Evolutionary conservation across 2,888 invertebrate genomes (phyloP), one percentile per base, ranked within the genome.

Genomic region (Blomia tropicalis): DNA sequence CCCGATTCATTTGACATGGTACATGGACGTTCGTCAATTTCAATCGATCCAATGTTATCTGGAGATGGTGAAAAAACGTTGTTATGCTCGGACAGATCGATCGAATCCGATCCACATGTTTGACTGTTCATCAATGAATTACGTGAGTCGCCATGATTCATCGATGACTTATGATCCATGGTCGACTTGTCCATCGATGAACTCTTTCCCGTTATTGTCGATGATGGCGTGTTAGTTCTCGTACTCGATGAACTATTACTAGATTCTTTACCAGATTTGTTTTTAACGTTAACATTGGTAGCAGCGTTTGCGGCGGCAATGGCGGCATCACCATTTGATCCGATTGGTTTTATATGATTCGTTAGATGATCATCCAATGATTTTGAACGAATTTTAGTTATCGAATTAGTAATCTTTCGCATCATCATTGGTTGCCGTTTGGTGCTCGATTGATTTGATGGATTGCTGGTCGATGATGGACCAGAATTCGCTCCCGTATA

Each of bases 301-400:
- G 51, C 22, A 27, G 11, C 22, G 7, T 7, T 14, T 11, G 7
- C 51, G 22, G 23, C 27, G 51, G 23, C 7, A 11, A 7, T n/a
- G n/a, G 23, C 22, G 7, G 23, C 7, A 27, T 27, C 51, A n/a
- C 51, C 51, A 7, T 7, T 14, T 11, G 11, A 11, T 7, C 22
- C n/a, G 22, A 11, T 25, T n/a, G 47, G 59, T 14, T 31, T 36
- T 14, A 56, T 23, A 31, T 31, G 36, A 25, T 31, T 56, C 2
- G 66, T 67, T 2, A 77, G 64, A 77, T 77, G 41, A 73, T 74
- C 68, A 77, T 79, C 19, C 76, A 66, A 63, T 61, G 68, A 67
- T 47, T 67, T 67, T 58, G 60, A 60, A n/a, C 51, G 44, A 31
- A 51, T 31, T 54, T 67, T 69, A 53, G 62, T 59, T 19, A 64